Evolutionary conservation across 2,113 vertebrate species (phyloP), one percentile per base, ranked within the genome.

Genomic region (Corydoras sp.): DNA sequence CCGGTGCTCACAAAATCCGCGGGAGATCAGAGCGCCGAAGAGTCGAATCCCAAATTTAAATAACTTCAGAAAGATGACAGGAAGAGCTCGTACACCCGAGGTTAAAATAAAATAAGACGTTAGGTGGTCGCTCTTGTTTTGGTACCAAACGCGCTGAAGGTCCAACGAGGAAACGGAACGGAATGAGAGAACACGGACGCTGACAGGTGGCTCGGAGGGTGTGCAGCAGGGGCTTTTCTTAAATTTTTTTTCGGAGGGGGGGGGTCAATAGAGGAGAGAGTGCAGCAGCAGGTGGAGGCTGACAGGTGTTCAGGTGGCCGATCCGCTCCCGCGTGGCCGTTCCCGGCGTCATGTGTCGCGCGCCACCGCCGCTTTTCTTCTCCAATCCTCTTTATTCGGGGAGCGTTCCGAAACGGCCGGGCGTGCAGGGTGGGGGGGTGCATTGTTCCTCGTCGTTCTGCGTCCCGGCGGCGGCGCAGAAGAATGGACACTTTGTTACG

Each of bases 381-480:
- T 63, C 9, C 13, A 5, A 32, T 18, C n/a, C 5, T 29, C 10
- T 49, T 30, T 8, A 62, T 59, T 24, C 7, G 35, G 35, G 10
- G 54, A 35, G 30, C 18, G 30, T 10, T 12, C 24, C 49, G n/a
- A 62, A 51, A 65, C 12, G 50, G 18, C 62, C 8, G 15, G 13
- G 54, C 14, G 3, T 56, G 54, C 13, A n/a, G 51, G 51, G 6
- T 7, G 14, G 5, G 14, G 5, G 35, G 43, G 51, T 55, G 24
- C 29, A 24, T 9, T 18, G 14, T 73, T 75, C 7, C 58, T 29
- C 24, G 4, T 14, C n/a, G 11, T 69, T 3, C 35, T 43, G 12
- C 24, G 55, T 51, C 30, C n/a, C 50, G 18, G 13, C 60, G 3
- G 79, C 70, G 70, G 54, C 61, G 63, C 4, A 58, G 18, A 68